Base-by-base conservation (phyloP, 2,113 vertebrate genomes). In the Oreochromis aureus region DNA sequence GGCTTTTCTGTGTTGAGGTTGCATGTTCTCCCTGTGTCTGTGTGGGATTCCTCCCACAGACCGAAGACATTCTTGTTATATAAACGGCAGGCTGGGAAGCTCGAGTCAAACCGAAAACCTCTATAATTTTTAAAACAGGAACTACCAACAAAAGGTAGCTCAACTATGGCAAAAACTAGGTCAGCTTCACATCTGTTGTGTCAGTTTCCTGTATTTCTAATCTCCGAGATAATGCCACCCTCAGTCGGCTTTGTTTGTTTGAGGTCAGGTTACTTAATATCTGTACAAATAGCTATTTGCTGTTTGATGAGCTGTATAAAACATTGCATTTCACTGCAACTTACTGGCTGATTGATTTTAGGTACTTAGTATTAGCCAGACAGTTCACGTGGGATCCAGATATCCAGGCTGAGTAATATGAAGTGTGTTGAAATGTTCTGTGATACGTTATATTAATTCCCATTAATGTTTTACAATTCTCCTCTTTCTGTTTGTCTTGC, bases 171-270 rank as follows among this genome's bases (percentile, higher is more conserved):
- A 53, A 84, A 82, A 91, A 87, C 69, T 84, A 87, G 89, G 88
- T 89, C 86, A 90, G 12, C 53, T 48, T 88, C 22, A 15, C 58
- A 58, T 85, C 41, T 86, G 82, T 91, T 92, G 86, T 81, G 86
- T 91, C 54, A 59, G 10, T 88, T 89, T 89, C 86, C 87, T 91
- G 82, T 55, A 87, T 87, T 89, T 94, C 76, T 86, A 89, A 91
- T 91, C 44, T 87, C 16, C 4, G 34, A 90, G 73, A 89, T 91
- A 90, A 85, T 90, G 34, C 81, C 88, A 89, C 46, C 56, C 63
- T 88, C 85, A 90, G 46, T 90, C 44, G 34, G 48, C 59, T 53
- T 81, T 86, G 82, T 87, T 89, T 88, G 51, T 86, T 89, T 86
- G 54, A 87, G 76, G 84, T 88, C 32, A 48, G 80, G 79, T 90